Base-by-base conservation (phyloP, 1,140 invertebrate genomes). In the Drosophila tropicalis region DNA sequence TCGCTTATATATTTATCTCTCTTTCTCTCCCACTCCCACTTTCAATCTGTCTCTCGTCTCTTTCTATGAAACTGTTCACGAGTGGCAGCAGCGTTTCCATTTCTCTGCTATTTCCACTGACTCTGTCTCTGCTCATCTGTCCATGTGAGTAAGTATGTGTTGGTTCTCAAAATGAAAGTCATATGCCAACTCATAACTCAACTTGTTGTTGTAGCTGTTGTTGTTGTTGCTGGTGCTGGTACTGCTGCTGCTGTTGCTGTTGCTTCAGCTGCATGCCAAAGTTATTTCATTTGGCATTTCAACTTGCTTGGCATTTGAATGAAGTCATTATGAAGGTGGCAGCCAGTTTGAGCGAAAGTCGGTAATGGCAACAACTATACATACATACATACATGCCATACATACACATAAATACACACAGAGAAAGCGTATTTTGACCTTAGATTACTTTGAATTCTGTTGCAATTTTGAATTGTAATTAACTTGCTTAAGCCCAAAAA, bases 121-220 rank as follows among this genome's bases (percentile, higher is more conserved):
- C 66, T 60, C 51, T 76, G 56, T 68, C 70, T 67, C 72, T 67
- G 34, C 6, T 10, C 40, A 29, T 69, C 47, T 51, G 56, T 51
- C 44, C 15, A 1, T 64, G 65, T 36, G 41, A 22, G 22, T 58
- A 36, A 19, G 17, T 68, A 41, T 51, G 60, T 51, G 74, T 62
- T 75, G 72, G 65, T 77, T 80, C 80, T 87, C 83, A 86, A 89
- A 86, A 86, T 86, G 83, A 86, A 86, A 86, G 83, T 86, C 83
- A 86, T 86, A 86, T 89, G 84, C 83, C 79, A 86, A 89, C 83
- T 86, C 83, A 86, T 86, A 86, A 86, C 83, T 86, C 83, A 86
- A 76, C 84, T 82, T 73, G 84, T 80, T 87, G 79, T 87, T 77
- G 77, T 39, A 71, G 70, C 65, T 29, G 29, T 29, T 29, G 29